Conservation (phyloP, 2,797 vertebrate species). For the Enoplosus armatus region DNA sequence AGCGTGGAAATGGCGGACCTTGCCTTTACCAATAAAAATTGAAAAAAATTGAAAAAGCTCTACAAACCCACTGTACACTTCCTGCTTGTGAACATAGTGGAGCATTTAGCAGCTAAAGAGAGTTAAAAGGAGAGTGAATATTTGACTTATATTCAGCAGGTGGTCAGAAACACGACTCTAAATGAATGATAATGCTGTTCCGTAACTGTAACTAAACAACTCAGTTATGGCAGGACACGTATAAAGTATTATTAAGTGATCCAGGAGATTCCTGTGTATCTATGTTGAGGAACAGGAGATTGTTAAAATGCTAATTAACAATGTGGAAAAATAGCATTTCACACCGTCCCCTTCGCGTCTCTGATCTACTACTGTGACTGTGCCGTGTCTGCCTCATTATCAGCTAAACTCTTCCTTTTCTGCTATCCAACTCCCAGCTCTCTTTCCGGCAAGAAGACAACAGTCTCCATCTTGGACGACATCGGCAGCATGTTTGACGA, state of each 20-base stretch:
- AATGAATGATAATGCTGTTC: neutral
- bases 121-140: too few relatives aligned
- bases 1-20: neutral
- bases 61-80: neutral
- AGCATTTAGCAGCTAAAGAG: neutral
- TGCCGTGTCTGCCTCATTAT: neutral
- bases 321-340: neutral
- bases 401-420: constrained; percentile 6
- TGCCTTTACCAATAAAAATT: neutral
- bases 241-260: neutral
- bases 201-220: too few relatives aligned
- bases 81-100: neutral
- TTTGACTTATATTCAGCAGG: neutral
- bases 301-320: neutral
- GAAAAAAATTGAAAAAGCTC: too few relatives aligned
- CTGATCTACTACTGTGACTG: neutral
- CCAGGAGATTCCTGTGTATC: neutral
- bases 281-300: neutral
- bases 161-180: neutral
- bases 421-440: constrained; percentile 35
- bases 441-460: constrained; percentile 87
- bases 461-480: constrained; percentile 96
- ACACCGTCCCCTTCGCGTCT: constrained; percentile 1
- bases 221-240: neutral
- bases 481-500: constrained; percentile 99